A percentile compares a stretch with the other conserved stretches of the same genome.
Conservation (phyloP, 2,113 vertebrate genomes). For the Sceloporus undulatus region DNA sequence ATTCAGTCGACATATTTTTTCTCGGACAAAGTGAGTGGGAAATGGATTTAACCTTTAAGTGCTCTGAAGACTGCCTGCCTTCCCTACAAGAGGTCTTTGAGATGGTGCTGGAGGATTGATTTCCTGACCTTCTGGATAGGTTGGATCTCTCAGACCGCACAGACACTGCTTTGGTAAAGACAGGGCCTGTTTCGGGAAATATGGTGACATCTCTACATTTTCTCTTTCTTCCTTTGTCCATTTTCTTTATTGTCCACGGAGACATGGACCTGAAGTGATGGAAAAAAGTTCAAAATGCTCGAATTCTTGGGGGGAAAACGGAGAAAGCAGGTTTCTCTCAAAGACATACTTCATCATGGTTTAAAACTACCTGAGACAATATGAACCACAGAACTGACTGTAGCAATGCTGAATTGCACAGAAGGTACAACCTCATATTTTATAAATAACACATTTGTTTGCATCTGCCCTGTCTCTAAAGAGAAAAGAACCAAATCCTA, state of each 20-base stretch:
- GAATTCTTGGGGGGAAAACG: conserved; percentile 55
- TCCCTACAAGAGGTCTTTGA: conserved; percentile 68
- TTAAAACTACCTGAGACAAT: conserved; percentile 43
- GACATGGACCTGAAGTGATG: conserved; percentile 73
- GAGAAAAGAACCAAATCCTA: conserved; percentile 67
- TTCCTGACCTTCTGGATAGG: conserved; percentile 70
- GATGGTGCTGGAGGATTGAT: conserved; percentile 64
- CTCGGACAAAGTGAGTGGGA: conserved; percentile 60
- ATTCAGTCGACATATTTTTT: conserved; percentile 53
- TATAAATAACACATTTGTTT: conserved; percentile 71
- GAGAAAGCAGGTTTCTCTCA: conserved; percentile 65
- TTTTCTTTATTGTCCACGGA: conserved; percentile 73
- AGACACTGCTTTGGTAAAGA: conserved; percentile 71
- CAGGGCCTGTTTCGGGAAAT: conserved; percentile 70
- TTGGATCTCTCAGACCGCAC: conserved; percentile 69
- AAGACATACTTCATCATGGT: conserved; percentile 50
- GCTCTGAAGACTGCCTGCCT: conserved; percentile 65
- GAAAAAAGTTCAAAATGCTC: conserved; percentile 74
- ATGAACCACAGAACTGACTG: conserved; percentile 64
- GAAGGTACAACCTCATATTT: conserved; percentile 65
- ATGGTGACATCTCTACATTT: conserved; percentile 67
- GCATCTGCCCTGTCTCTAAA: conserved; percentile 73
- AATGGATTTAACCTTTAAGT: conserved; percentile 63
- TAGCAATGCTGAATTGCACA: conserved; percentile 67
- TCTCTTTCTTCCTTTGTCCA: conserved; percentile 71